Percentiles rank a stretch among this genome's conserved stretches.
Evolutionary conservation across 2,797 vertebrate genomes (phyloP).

Genomic region (Choloepus didactylus): DNA sequence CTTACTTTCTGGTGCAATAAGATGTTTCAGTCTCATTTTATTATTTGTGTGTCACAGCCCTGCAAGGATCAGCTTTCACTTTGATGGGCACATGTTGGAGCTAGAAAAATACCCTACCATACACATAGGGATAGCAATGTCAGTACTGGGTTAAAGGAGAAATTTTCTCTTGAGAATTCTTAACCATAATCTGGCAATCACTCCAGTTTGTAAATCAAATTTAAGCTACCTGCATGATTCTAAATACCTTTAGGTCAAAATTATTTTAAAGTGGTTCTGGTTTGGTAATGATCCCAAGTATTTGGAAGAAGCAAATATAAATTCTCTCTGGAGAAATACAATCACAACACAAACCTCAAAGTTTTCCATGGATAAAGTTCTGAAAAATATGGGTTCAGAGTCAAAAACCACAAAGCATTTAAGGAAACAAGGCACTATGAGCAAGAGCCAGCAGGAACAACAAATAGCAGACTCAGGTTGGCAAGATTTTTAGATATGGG

Average conservation of each 20-base stretch:
- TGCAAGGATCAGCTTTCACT: constrained; percentile 13
- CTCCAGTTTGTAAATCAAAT: constrained; percentile 22
- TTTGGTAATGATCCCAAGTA: constrained; percentile 45
- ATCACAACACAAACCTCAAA: constrained; percentile 54
- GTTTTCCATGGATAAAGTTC: constrained; percentile 60
- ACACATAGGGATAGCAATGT: neutral
- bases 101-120: neutral
- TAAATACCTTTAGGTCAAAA: constrained; percentile 32
- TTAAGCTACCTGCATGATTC: constrained; percentile 5
- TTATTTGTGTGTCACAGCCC: neutral
- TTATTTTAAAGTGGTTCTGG: constrained; percentile 54
- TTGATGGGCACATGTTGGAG: neutral
- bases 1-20: neutral
- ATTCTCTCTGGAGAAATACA: constrained; percentile 56
- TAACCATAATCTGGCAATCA: neutral
- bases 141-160: neutral
- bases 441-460: constrained; percentile 37
- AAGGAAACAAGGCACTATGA: constrained; percentile 7
- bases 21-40: neutral
- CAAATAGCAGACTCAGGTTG: constrained; percentile 5
- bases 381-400: constrained; percentile 53
- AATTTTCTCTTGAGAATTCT: constrained; percentile 39
- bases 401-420: constrained; percentile 49
- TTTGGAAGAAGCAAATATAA: constrained; percentile 61
- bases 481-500: constrained; percentile 32